Percentiles rank a stretch among this genome's conserved stretches.
Conservation (phyloP, 2,797 vertebrate species). For the Notolepis coatsorum region DNA sequence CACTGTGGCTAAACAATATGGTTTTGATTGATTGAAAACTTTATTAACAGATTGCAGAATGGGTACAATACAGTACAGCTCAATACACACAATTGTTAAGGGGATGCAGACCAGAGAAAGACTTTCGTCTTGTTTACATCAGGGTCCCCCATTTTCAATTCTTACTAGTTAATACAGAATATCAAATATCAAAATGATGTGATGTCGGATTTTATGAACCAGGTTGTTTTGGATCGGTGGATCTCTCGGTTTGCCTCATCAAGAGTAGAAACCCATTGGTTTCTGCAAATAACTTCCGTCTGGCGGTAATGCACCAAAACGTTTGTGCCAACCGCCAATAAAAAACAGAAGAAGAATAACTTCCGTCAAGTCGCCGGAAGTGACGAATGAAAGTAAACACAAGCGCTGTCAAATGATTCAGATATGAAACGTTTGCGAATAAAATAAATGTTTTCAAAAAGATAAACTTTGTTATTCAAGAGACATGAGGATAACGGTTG, state of each 20-base stretch:
- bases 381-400: slow-evolving; percentile 70
- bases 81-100: background rate
- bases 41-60: background rate
- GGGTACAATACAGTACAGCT: background rate
- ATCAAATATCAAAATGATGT: too few species aligned
- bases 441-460: background rate
- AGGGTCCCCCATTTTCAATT: too few species aligned
- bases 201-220: too few species aligned
- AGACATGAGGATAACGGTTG: background rate
- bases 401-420: slow-evolving; percentile 15
- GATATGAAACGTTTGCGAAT: slow-evolving; percentile 4
- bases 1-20: background rate
- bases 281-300: background rate
- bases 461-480: rapidly evolving
- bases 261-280: too few species aligned
- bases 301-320: too few species aligned
- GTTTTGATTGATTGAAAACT: background rate
- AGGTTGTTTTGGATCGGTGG: too few species aligned
- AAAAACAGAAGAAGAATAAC: too few species aligned
- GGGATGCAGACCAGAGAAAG: too few species aligned
- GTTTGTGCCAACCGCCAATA: too few species aligned
- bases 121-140: too few species aligned
- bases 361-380: slow-evolving; percentile 40
- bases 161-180: too few species aligned
- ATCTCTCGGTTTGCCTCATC: background rate